Conservation (phyloP, 2,113 vertebrate species). For the Caloenas nicobarica region DNA sequence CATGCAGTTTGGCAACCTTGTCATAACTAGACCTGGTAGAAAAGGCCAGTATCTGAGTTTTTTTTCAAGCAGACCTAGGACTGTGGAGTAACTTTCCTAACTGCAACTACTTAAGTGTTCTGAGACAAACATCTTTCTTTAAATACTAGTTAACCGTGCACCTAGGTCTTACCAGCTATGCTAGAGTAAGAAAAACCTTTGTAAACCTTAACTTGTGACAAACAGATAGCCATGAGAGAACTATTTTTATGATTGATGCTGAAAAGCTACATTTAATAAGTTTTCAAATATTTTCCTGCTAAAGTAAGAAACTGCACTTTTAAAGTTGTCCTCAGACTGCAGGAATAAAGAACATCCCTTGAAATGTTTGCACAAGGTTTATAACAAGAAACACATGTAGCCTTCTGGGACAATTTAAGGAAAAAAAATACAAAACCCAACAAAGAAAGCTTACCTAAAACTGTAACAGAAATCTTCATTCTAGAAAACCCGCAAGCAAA, state of each 20-base stretch:
- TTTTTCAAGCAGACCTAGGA: not conserved
- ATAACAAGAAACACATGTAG: not conserved
- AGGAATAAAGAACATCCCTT: not conserved
- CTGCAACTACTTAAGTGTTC: not conserved
- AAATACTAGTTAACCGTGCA: not conserved
- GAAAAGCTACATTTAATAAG: not conserved
- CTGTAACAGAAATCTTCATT: not conserved
- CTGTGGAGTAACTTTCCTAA: not conserved
- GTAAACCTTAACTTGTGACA: not conserved
- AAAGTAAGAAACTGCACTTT: not conserved
- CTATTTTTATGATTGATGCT: not conserved
- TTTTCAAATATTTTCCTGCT: not conserved
- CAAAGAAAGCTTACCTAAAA: not conserved
- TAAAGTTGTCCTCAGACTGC: accelerated
- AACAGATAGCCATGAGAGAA: not conserved
- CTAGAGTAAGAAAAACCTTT: not conserved
- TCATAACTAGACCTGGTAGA: not conserved
- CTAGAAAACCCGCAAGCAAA: not conserved
- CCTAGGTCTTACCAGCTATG: not conserved
- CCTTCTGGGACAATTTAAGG: not conserved
- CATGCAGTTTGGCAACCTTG: not conserved
- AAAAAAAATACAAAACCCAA: not conserved
- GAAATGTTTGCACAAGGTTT: not conserved
- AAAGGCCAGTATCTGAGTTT: not conserved
- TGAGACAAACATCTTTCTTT: not conserved